Base-by-base conservation (phyloP, 1,140 invertebrate species). In the Anthonomus grandis region DNA sequence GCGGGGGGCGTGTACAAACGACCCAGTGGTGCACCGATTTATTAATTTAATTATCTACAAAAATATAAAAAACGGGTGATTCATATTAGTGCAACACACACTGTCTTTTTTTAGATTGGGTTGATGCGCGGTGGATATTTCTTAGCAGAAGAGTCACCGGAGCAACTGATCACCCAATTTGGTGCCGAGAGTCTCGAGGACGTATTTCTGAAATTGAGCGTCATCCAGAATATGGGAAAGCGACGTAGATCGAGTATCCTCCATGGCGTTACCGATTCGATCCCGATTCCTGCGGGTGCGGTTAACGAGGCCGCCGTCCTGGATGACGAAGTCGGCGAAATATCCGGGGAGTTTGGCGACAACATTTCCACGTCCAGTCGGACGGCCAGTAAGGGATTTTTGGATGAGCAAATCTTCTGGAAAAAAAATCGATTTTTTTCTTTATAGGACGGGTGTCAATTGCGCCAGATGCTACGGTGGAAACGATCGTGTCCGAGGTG, bases 81-180 rank as follows among this genome's bases (percentile, higher is more conserved):
- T 8, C n/a, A 31, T 39, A 39, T n/a, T n/a, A n/a, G n/a, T n/a
- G n/a, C n/a, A n/a, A n/a, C n/a, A n/a, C n/a, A n/a, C n/a, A n/a
- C n/a, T 46, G 13, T 42, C 1, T 41, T 18, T 47, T 66, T 69
- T 18, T 68, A 91, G 88, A 95, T 96, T 69, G 94, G 94, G 1
- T 75, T 98, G 3, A 93, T 98, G 90, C 81, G 95, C 62, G 87
- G 89, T 53, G 95, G 95, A 1, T 83, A 86, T 60, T 86, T 97
- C 66, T 74, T 97, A 10, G 94, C 94, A 0, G 94, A 98, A 74
- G 88, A 94, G 69, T 86, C 91, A 2, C 94, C 95, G 0, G 79
- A 80, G 4, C 83, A 81, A 50, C 74, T 97, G 1, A 83, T 97
- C 55, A 77, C 83, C 12, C 82, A 87, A 61, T 92, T 93, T 67